Percentiles rank a stretch among this genome's conserved stretches.
Evolutionary conservation across 2,113 vertebrate genomes (phyloP).

Genomic region (Hydrochoerus hydrochaeris): DNA sequence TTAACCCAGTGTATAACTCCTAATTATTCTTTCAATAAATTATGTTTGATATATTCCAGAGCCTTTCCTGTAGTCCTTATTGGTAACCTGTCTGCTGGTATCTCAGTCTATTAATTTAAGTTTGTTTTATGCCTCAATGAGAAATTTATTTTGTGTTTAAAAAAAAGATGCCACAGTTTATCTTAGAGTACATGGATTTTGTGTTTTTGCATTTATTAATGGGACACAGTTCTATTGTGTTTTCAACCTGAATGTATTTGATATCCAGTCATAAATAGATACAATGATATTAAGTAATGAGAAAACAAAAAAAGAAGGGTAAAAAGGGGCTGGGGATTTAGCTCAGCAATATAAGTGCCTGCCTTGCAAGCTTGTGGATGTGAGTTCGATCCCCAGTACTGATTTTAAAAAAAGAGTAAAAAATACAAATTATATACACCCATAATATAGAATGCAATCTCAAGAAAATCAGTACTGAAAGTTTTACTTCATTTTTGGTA

Average conservation of each 20-base stretch:
- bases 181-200: constrained; percentile 13
- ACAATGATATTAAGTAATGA: neutral
- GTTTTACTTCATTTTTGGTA: neutral
- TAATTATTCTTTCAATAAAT: neutral
- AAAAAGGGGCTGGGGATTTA: too few species aligned
- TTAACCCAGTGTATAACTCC: neutral
- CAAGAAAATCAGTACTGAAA: neutral
- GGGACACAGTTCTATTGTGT: neutral
- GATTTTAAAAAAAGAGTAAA: neutral
- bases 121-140: neutral
- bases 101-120: neutral
- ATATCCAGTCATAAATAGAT: neutral
- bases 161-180: neutral
- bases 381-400: too few species aligned
- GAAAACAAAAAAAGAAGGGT: too few species aligned
- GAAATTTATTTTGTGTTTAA: neutral
- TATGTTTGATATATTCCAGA: neutral
- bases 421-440: neutral
- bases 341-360: too few species aligned
- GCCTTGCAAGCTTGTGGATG: too few species aligned
- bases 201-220: neutral
- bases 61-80: neutral
- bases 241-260: neutral
- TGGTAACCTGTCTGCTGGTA: neutral
- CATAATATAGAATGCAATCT: neutral